Evolutionary conservation across 1,140 invertebrate species (phyloP).

Genomic region (Brachionus rubens): DNA sequence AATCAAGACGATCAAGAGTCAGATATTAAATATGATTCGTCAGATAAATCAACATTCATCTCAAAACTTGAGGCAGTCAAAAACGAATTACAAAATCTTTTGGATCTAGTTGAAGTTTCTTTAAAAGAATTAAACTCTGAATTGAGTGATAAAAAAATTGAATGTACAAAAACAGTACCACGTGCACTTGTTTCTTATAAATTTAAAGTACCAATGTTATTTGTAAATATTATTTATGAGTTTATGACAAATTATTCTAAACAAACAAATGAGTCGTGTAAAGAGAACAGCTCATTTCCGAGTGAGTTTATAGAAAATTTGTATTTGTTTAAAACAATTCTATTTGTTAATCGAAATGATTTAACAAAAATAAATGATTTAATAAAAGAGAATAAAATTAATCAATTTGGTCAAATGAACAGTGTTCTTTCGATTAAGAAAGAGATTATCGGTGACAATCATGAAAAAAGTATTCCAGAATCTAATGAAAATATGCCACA

Average conservation of each 20-base stretch:
- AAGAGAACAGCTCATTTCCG: not conserved
- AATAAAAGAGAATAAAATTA: not conserved
- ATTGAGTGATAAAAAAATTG: not conserved
- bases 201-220: not conserved
- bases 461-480: not conserved
- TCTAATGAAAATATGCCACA: not conserved
- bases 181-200: not conserved
- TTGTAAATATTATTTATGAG: not conserved
- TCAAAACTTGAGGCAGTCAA: slow-evolving; percentile 1
- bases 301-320: not conserved
- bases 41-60: not conserved
- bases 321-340: not conserved
- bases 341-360: not conserved
- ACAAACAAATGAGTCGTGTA: not conserved
- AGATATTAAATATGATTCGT: not conserved
- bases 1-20: not conserved
- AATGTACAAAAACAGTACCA: not conserved
- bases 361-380: not conserved
- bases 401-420: not conserved
- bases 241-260: not conserved
- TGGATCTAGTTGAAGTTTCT: not conserved
- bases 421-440: not conserved
- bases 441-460: not conserved
- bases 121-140: not conserved
- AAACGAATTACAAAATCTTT: not conserved